phyloP scores from a whole-genome alignment of 2,888 invertebrate species.

The Lathronympha strigana region DNA sequence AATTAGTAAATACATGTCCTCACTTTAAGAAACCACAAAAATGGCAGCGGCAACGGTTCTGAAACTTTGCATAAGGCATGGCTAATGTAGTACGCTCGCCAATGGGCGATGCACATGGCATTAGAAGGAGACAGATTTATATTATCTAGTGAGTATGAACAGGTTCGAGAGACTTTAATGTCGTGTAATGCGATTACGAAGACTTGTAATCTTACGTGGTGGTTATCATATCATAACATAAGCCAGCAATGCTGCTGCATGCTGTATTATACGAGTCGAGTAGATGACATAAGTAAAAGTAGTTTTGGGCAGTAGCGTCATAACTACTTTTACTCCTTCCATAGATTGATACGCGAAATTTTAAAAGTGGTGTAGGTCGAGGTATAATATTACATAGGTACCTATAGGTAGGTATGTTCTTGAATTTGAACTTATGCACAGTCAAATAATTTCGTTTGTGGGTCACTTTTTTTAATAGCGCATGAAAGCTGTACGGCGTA shows the following conservation, averaged over 20 bases:
- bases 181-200: conserved; percentile 42
- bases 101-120: conserved; percentile 72
- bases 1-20: too few relatives aligned
- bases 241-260: background rate
- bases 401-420: background rate
- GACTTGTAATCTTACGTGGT: conserved; percentile 33
- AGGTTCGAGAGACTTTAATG: conserved; percentile 52
- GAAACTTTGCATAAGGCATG: conserved; percentile 27
- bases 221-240: conserved; percentile 15
- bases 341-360: background rate
- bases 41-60: background rate
- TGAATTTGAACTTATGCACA: too few relatives aligned
- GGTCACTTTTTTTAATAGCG: too few relatives aligned
- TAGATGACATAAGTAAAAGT: conserved; percentile 5
- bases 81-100: conserved; percentile 52
- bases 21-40: background rate
- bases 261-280: background rate
- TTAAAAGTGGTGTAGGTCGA: background rate
- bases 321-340: conserved; percentile 3
- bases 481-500: too few relatives aligned
- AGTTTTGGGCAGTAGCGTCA: conserved; percentile 1
- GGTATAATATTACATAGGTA: background rate
- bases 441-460: too few relatives aligned
- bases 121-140: conserved; percentile 61
- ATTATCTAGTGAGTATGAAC: conserved; percentile 44